Base-by-base conservation (phyloP, 1,140 invertebrate genomes). In the Lepidurus packardi region DNA sequence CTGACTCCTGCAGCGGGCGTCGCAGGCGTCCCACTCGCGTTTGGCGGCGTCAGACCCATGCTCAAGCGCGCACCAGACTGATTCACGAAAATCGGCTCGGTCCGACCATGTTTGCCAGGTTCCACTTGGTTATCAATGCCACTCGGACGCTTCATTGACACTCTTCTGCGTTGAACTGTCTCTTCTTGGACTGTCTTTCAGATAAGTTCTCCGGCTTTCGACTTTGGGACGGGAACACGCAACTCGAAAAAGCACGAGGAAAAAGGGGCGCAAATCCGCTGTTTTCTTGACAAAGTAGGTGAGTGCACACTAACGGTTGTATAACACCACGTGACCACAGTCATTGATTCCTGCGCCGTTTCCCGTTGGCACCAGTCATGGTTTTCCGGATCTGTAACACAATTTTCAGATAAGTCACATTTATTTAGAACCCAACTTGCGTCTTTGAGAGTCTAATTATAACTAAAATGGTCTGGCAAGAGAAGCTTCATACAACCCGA, bases 1-100 rank as follows among this genome's bases (percentile, higher is more conserved):
- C 81, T 80, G 78, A 78, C 80, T 6, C 79, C 79, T 13, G 76
- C 75, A 65, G 73, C 43, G 34, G 41, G 65, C 74, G 41, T 74
- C 24, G 43, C 43, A 21, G 53, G 53, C 16, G 13, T 65, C 53
- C 53, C 53, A 21, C 53, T 65, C 13, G 53, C 53, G 53, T 65
- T 65, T 7, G 53, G 16, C 34, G 34, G 2, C 53, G 53, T n/a
- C 13, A 65, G n/a, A 16, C 53, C 53, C 53, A 65, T 65, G 13
- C 53, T 65, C 21, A 65, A 65, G 16, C 53, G 53, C 53, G 53
- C 8, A 65, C 53, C 53, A 65, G 53, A 65, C 53, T 65, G 53
- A 65, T 65, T 65, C 53, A 65, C 53, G 21, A 65, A 65, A 21
- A 65, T 65, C 53, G 53, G 53, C 53, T 65, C 53, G 21, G 16